Evolutionary conservation across 2,113 vertebrate species (phyloP).

Genomic region (Elanoides forficatus): DNA sequence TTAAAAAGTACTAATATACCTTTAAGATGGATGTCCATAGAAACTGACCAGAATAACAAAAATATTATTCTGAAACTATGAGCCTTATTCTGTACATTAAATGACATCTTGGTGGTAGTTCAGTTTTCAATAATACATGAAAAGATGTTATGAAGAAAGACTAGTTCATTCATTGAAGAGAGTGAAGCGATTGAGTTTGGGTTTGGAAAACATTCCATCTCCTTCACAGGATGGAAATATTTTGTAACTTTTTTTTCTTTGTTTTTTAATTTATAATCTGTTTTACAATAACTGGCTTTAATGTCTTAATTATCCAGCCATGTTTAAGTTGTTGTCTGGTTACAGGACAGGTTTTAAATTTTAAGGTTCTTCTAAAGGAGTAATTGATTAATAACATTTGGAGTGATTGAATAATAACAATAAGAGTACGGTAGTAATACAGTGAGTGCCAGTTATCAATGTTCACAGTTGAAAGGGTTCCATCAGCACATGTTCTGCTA

Average conservation of each 20-base stretch:
- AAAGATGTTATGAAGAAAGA: neutral
- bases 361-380: neutral
- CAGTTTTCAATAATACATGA: neutral
- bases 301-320: neutral
- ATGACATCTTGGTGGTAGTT: neutral
- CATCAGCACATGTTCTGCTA: neutral
- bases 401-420: neutral
- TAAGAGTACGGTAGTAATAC: neutral
- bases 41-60: neutral
- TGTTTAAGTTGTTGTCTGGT: neutral
- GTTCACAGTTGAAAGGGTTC: neutral
- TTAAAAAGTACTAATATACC: neutral
- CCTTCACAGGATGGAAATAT: neutral
- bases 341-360: neutral
- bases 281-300: neutral
- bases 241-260: neutral
- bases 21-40: neutral
- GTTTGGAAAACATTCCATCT: neutral
- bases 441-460: neutral
- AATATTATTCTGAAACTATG: neutral
- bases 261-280: neutral
- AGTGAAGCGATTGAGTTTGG: neutral
- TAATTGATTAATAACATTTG: neutral
- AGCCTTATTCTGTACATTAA: neutral
- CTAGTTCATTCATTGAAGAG: neutral